phyloP scores from a whole-genome alignment of 2,888 invertebrate genomes.

The Dysmachus trigonus region DNA sequence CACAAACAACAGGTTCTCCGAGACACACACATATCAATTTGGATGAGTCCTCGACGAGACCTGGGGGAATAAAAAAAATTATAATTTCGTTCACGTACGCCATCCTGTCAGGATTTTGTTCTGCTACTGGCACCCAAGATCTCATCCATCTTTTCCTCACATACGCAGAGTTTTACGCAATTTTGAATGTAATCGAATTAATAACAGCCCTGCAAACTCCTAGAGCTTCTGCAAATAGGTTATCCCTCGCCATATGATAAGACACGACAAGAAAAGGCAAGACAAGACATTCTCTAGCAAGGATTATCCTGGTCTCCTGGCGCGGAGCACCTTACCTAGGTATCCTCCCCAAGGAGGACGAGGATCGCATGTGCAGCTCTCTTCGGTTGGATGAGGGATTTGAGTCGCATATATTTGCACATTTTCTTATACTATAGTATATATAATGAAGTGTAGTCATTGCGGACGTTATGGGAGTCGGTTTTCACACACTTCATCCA shows the following conservation, averaged over 20 bases:
- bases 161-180: background rate
- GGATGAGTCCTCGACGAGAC: background rate
- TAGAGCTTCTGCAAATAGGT: background rate
- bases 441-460: background rate
- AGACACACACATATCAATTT: background rate
- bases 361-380: background rate
- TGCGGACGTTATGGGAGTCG: background rate
- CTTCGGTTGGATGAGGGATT: background rate
- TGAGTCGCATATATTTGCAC: background rate
- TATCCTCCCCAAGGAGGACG: background rate
- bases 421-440: background rate
- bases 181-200: background rate
- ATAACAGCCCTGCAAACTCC: background rate
- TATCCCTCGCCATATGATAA: background rate
- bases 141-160: background rate
- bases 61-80: background rate
- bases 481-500: background rate
- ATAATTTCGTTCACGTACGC: background rate
- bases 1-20: background rate
- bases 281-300: background rate
- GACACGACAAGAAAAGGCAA: background rate
- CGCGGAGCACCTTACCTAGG: background rate
- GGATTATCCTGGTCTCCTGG: background rate
- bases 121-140: background rate
- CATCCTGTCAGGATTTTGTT: background rate